Base-by-base conservation (phyloP, 1,140 invertebrate genomes). In the Ephestia elutella region DNA sequence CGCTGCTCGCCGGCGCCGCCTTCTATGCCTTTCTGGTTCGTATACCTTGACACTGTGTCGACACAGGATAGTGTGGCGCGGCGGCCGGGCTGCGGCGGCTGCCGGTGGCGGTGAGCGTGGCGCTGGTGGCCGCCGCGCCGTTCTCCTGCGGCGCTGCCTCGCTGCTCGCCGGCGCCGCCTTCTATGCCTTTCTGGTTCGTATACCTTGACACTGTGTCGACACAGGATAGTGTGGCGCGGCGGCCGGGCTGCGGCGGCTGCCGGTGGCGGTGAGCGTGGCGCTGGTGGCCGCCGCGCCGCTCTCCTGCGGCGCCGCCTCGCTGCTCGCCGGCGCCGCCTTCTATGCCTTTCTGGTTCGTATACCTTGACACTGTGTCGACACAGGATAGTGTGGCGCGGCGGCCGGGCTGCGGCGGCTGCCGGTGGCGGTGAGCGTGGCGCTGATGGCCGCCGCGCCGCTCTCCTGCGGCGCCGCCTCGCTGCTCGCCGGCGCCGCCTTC, bases 21-120 rank as follows among this genome's bases (percentile, higher is more conserved):
- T 87, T 82, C 56, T 87, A 87, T 49, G 71, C 73, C 0, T 87
- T 84, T 61, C 72, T 82, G 76, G 84, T 87, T 25, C 9, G 30
- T 32, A 9, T 32, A 1, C 9, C 11, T 38, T 25, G 21, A 60
- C 15, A 19, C 38, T 28, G 38, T 11, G 25, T n/a, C n/a, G n/a
- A n/a, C 7, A 19, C 60, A 86, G 84, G 51, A 80, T 87, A 57
- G 60, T 87, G 32, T 87, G 82, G 78, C 74, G 76, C 0, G 80
- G 83, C 13, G 74, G 76, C 63, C 0, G 79, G 75, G 1, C 30
- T 87, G 5, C 79, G 80, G 30, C 78, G 73, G 54, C 66, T 82
- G 0, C 84, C 82, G 0, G 44, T 79, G 67, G 35, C 80, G 8
- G 73, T 80, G 54, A 86, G 71, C 15, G 64, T 65, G 0, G 68